phyloP scores from a whole-genome alignment of 2,888 invertebrate genomes.

The Drosophila kuntzei region DNA sequence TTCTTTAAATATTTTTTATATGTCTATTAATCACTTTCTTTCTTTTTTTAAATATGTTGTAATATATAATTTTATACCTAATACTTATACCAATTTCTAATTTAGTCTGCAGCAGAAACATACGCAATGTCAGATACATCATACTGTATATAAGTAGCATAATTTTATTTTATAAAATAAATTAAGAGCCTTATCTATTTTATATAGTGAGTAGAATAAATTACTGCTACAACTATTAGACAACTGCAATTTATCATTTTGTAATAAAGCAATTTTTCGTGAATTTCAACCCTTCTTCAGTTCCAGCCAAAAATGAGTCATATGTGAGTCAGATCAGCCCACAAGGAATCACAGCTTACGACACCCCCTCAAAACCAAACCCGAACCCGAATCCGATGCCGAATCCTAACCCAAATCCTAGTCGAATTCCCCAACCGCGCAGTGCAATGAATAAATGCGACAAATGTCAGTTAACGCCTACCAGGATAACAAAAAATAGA shows the following conservation, averaged over 20 bases:
- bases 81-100: too few relatives aligned
- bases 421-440: constrained; percentile 29
- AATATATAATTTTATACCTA: too few relatives aligned
- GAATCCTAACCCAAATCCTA: constrained; percentile 9
- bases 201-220: background rate
- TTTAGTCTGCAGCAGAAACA: too few relatives aligned
- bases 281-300: constrained; percentile 13
- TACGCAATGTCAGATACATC: too few relatives aligned
- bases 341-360: constrained; percentile 53
- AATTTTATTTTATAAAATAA: too few relatives aligned
- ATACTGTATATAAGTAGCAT: too few relatives aligned
- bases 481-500: constrained; percentile 39
- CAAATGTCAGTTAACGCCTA: constrained; percentile 80
- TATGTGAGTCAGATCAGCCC: constrained; percentile 55
- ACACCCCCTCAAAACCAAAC: constrained; percentile 17
- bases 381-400: background rate
- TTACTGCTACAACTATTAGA: background rate
- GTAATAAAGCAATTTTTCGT: constrained; percentile 21
- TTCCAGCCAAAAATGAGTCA: constrained; percentile 63
- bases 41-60: too few relatives aligned
- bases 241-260: constrained; percentile 18
- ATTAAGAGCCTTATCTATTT: background rate
- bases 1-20: too few relatives aligned
- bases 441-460: constrained; percentile 73
- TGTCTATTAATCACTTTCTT: too few relatives aligned